phyloP scores from a whole-genome alignment of 2,888 invertebrate genomes.

The Dryobotodes eremita region DNA sequence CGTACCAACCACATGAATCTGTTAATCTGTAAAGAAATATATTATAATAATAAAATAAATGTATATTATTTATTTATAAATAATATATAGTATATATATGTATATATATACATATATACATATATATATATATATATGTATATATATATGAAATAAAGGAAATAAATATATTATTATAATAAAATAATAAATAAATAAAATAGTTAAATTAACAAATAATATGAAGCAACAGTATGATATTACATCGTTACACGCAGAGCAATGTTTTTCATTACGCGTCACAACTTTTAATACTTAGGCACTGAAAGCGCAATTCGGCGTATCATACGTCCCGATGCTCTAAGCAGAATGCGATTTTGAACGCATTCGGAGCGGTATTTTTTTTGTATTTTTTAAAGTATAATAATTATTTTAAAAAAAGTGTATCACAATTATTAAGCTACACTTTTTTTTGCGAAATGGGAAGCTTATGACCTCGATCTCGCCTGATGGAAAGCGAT shows the following conservation, averaged over 20 bases:
- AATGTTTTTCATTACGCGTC: not conserved
- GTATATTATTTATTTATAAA: too few relatives aligned
- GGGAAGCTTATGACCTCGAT: not conserved
- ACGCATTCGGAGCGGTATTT: not conserved
- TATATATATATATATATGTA: too few relatives aligned
- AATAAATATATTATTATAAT: too few relatives aligned
- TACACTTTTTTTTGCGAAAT: not conserved
- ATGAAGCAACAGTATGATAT: not conserved
- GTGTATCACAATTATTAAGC: not conserved
- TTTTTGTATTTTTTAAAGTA: not conserved
- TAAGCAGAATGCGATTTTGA: not conserved
- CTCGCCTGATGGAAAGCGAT: too few relatives aligned
- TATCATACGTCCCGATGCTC: not conserved
- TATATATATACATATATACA: too few relatives aligned
- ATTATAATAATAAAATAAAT: too few relatives aligned
- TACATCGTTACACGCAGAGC: not conserved
- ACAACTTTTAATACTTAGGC: not conserved
- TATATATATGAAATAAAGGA: too few relatives aligned
- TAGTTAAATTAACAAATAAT: too few relatives aligned
- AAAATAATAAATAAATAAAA: not conserved
- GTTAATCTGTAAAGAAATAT: slow-evolving; percentile 92
- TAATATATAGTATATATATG: too few relatives aligned
- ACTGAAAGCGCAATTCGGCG: not conserved
- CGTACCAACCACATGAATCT: slow-evolving; percentile 99
- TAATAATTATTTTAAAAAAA: too few relatives aligned